Evolutionary conservation across 2,113 vertebrate genomes (phyloP).

Genomic region (Mugil cephalus): DNA sequence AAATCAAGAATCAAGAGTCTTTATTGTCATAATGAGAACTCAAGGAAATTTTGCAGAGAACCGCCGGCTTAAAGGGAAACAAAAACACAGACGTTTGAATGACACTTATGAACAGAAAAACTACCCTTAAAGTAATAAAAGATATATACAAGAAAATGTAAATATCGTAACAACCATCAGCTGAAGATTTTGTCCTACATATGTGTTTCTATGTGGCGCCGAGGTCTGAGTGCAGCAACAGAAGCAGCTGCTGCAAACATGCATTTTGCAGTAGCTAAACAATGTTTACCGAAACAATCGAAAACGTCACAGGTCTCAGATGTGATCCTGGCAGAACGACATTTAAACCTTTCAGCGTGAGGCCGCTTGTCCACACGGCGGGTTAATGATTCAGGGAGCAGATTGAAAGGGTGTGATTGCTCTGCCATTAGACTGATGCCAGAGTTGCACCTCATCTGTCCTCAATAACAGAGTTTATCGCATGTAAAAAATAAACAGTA

Average conservation of each 20-base stretch:
- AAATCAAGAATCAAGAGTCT: too few relatives aligned
- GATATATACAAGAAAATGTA: too few relatives aligned
- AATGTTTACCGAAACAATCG: constrained; percentile 1
- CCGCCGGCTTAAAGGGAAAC: too few relatives aligned
- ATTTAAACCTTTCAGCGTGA: constrained; percentile 7
- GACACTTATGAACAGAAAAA: too few relatives aligned
- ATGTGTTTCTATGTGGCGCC: constrained; percentile 27
- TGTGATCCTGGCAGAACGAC: too few relatives aligned
- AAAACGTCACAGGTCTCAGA: not conserved
- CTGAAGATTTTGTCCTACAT: not conserved
- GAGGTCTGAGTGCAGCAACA: too few relatives aligned
- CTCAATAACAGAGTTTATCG: not conserved
- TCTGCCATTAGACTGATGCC: constrained; percentile 40
- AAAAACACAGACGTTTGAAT: too few relatives aligned
- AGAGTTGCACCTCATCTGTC: not conserved
- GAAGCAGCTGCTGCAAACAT: constrained; percentile 30
- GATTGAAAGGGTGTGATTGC: constrained; percentile 46
- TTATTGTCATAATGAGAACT: too few relatives aligned
- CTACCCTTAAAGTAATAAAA: too few relatives aligned
- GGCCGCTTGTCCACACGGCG: not conserved
- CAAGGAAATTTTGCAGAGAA: too few relatives aligned
- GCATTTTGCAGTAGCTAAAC: not conserved
- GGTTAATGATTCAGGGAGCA: constrained; percentile 60
- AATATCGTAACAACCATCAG: too few relatives aligned
- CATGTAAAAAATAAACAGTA: too few relatives aligned